Base-by-base conservation (phyloP, 2,888 invertebrate genomes). In the Electrophaes corylata region DNA sequence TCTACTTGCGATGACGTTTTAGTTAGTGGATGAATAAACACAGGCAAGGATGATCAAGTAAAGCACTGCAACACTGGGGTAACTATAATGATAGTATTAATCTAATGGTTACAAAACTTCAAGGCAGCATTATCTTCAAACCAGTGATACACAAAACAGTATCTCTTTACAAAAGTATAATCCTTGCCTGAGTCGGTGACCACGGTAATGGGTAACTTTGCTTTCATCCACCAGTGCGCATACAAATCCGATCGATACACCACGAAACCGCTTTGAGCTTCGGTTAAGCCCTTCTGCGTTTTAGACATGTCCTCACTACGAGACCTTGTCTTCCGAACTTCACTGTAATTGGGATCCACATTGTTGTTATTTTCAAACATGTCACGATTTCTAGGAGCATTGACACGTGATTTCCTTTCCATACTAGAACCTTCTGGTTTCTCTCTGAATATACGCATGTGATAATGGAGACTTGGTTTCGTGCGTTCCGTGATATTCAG, bases 161-260 rank as follows among this genome's bases (percentile, higher is more conserved):
- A 85, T 88, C 79, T 85, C 90, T 91, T 91, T 89, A 91, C 91
- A 91, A 91, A 90, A 84, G 84, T 93, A 79, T 92, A 83, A 81
- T 94, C 89, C 86, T 94, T 93, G 84, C 92, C 93, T 81, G 92
- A 91, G 91, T 91, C 89, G 86, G 83, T 89, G 91, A 92, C 89
- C 85, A 94, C 93, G 73, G 91, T 92, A 69, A 92, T 93, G 66
- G 96, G 96, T 80, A 96, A 93, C 79, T 95, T 95, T 80, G 96
- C 96, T 93, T 97, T 97, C 92, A 97, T 95, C 96, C 97, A 97
- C 97, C 97, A 97, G 91, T 97, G 97, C 65, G 96, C 97, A 86
- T 97, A 97, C 86, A 97, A 92, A 76, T 96, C 96, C 45, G 96
- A 96, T 60, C 95, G 95, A 86, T 95, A 97, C 78, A 95, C 92